A percentile compares a stretch with the other conserved stretches of the same genome.
Conservation (phyloP, 2,113 vertebrate genomes). For the Podarcis cretensis region DNA sequence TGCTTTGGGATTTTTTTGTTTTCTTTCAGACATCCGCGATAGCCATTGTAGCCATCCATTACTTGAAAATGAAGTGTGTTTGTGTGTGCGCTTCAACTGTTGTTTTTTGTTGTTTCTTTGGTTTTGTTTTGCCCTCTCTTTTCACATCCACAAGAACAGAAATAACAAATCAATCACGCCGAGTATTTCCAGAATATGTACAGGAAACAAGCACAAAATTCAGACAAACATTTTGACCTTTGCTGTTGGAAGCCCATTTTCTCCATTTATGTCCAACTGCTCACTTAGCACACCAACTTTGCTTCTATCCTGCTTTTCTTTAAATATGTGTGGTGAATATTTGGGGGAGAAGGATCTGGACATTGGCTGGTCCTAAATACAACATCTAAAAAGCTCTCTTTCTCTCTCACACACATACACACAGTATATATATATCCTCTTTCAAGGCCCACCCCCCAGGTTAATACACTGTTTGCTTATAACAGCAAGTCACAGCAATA, state of each 20-base stretch:
- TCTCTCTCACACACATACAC: no score
- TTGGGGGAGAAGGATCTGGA: background rate
- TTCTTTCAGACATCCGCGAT: background rate
- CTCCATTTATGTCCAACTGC: background rate
- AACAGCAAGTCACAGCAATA: background rate
- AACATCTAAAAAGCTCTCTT: no score
- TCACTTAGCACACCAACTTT: background rate
- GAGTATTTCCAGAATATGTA: background rate
- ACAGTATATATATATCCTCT: no score
- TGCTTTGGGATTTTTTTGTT: background rate
- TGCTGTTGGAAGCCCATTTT: background rate
- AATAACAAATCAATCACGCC: background rate
- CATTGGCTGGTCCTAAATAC: no score
- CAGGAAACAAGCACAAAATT: accelerated
- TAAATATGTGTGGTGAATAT: background rate
- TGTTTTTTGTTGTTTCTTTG: background rate
- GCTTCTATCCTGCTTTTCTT: background rate
- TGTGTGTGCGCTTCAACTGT: no score
- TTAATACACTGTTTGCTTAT: background rate
- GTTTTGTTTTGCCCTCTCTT: no score
- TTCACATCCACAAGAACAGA: background rate
- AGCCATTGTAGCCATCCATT: background rate
- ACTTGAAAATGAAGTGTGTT: background rate
- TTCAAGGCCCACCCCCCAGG: no score
- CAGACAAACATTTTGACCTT: background rate